These are phyloP conservation scores for Psittacara wagleri DNA, from an alignment of 2,113 vertebrate genomes.

Conservation along the genomic window DNA sequence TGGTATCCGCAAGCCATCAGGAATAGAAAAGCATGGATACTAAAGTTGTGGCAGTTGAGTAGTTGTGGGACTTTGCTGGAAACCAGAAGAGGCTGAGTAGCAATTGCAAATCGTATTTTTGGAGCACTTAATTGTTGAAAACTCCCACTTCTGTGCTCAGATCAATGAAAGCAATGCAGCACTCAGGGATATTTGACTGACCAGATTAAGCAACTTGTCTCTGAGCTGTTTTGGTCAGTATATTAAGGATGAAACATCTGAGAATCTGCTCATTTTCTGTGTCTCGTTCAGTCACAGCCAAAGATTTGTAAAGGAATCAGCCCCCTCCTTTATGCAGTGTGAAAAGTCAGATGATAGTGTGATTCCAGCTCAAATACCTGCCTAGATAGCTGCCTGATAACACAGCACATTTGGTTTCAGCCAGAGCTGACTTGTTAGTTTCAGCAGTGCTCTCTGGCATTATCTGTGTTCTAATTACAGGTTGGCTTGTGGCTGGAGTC, in stretches of 20 bases:
- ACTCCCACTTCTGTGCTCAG: background rate
- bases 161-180: background rate
- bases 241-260: background rate
- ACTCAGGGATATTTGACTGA: accelerated
- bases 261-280: background rate
- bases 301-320: background rate
- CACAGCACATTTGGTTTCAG: background rate
- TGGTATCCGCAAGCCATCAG: background rate
- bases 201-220: background rate
- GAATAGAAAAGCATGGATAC: background rate
- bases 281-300: background rate
- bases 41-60: background rate
- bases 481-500: background rate
- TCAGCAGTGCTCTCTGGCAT: background rate
- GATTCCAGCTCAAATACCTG: constrained; percentile 49
- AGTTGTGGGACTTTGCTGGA: background rate
- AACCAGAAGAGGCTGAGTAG: background rate
- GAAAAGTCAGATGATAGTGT: background rate
- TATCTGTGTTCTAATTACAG: background rate
- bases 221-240: background rate
- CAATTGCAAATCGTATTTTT: background rate
- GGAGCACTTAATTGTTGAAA: background rate
- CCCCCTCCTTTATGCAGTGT: background rate
- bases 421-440: constrained; percentile 59
- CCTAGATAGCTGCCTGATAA: constrained; percentile 51